A percentile compares a stretch with the other conserved stretches of the same genome.
Evolutionary conservation across 2,888 invertebrate species (phyloP).

Genomic region (Acronicta alni): DNA sequence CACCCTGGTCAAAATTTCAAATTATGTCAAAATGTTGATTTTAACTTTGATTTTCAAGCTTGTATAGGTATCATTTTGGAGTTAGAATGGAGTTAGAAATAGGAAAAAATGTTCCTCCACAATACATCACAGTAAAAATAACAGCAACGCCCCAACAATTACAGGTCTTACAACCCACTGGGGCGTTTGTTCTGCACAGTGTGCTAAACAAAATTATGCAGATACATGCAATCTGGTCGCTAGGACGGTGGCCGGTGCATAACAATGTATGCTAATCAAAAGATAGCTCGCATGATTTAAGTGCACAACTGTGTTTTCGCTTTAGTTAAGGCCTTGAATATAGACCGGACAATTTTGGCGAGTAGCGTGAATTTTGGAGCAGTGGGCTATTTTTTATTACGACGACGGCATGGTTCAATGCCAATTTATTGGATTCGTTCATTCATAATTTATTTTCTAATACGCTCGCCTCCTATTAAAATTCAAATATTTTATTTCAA

Average conservation of each 20-base stretch:
- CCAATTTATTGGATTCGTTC: conserved; percentile 19
- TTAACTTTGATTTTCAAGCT: too few relatives aligned
- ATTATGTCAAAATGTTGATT: too few relatives aligned
- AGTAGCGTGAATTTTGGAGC: conserved; percentile 12
- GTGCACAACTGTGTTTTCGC: conserved; percentile 42
- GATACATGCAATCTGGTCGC: conserved; percentile 76
- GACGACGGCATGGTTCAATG: conserved; percentile 9
- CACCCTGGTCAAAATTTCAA: too few relatives aligned
- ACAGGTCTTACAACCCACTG: conserved; percentile 19
- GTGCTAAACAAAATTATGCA: conserved; percentile 73
- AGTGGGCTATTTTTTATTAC: conserved; percentile 25
- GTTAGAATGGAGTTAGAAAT: too few relatives aligned
- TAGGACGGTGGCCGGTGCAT: conserved; percentile 63
- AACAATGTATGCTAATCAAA: conserved; percentile 78
- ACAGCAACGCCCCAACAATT: conserved; percentile 20
- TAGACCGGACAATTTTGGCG: conserved; percentile 32
- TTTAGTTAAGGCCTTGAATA: conserved; percentile 51
- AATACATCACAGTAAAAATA: neutral
- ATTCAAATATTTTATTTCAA: too few relatives aligned
- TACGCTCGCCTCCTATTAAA: too few relatives aligned
- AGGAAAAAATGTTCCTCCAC: neutral
- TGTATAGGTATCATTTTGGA: too few relatives aligned
- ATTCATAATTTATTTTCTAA: neutral
- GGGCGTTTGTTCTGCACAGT: conserved; percentile 44
- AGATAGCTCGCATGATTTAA: conserved; percentile 72